Conservation (phyloP, 2,113 vertebrate genomes). For the Turdus rufiventris region DNA sequence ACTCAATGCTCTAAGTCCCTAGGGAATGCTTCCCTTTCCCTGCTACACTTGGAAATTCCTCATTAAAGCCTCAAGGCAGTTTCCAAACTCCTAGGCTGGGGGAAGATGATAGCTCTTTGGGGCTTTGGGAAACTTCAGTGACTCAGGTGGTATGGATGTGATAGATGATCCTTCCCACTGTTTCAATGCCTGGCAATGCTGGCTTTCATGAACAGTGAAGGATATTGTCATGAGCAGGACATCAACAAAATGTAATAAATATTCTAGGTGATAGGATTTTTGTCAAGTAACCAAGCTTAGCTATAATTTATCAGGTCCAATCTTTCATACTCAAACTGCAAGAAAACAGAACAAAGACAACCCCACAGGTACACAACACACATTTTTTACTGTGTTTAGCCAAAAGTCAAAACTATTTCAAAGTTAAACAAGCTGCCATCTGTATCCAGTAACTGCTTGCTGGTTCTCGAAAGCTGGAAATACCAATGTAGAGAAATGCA, state of each 20-base stretch:
- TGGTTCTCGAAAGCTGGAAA: not conserved
- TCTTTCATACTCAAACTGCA: not conserved
- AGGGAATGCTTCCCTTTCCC: not conserved
- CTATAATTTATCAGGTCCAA: not conserved
- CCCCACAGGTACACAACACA: not conserved
- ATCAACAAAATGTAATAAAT: not conserved
- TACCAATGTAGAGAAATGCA: not conserved
- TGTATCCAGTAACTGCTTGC: not conserved
- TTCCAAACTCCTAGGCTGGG: not conserved
- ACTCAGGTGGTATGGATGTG: not conserved
- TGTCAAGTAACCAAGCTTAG: not conserved
- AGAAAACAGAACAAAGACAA: not conserved
- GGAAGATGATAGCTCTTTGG: not conserved
- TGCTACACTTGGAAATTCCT: not conserved
- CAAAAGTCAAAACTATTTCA: not conserved
- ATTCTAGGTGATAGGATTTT: not conserved
- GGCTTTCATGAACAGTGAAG: not conserved
- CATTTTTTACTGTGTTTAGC: not conserved
- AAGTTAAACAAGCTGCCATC: not conserved
- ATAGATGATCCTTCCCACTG: not conserved
- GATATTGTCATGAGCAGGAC: not conserved
- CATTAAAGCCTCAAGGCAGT: not conserved
- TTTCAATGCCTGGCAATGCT: not conserved
- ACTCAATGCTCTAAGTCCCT: not conserved
- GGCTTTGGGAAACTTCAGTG: not conserved